Base-by-base conservation (phyloP, 1,140 invertebrate species). In the Macrosteles quadrilineatus region DNA sequence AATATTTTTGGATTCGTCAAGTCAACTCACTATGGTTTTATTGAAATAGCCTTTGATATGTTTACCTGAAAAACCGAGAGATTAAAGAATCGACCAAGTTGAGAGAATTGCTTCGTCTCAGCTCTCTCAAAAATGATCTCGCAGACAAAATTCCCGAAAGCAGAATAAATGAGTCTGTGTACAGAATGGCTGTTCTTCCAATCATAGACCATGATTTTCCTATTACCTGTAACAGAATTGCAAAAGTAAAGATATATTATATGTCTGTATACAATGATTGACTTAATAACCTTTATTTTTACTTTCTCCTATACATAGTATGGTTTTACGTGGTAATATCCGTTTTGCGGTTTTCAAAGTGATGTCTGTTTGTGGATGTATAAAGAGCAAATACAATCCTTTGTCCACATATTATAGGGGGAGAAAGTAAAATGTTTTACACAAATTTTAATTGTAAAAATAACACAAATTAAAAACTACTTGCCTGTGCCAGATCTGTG, bases 141-240 rank as follows among this genome's bases (percentile, higher is more conserved):
- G 88, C 83, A 3, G 89, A 88, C 36, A 91, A 76, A 50, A 89
- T 85, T 9, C 88, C 90, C 32, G 88, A 90, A 23, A 91, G 80
- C 82, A 90, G 87, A 14, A 91, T 84, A 73, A 91, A 91, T 23
- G 87, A 87, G 79, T 91, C 90, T 0, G 90, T 91, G 73, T 91
- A 90, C 6, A 91, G 79, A 73, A 88, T 89, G 0, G 90, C 89
- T 2, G 88, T 88, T 64, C 90, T 83, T 40, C 86, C 88, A 29
- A 90, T 79, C 1, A 90, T 86, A 0, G 87, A 86, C 87, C 88
- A 90, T 0, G 87, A 84, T 82, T 85, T 84, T 0, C 86, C 85
- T 68, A 90, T 82, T 67, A 83, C 84, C 88, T 89, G 73, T 3
- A 75, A 59, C 31, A 31, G 40, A 14, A 27, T 64, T 11, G 21